A percentile compares a stretch with the other conserved stretches of the same genome.
phyloP scores from a whole-genome alignment of 2,888 invertebrate genomes.

The Agrenia bidenticulata region DNA sequence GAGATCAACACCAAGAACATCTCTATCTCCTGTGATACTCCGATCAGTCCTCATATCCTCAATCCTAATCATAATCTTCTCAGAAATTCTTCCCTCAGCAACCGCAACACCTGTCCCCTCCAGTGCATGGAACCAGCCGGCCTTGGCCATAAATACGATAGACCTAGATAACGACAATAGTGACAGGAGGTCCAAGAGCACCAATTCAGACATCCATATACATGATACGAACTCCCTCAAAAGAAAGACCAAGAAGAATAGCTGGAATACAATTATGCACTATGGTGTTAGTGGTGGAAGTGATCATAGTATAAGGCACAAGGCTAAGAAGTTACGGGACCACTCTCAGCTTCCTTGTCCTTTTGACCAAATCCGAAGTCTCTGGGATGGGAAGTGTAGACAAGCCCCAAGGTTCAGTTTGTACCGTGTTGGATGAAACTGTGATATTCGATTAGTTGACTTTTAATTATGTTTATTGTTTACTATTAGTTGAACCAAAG shows the following conservation, averaged over 20 bases:
- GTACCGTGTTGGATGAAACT: conserved; percentile 40
- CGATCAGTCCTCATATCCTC: no score
- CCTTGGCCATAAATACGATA: conserved; percentile 29
- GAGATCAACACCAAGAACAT: no score
- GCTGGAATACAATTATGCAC: conserved; percentile 6
- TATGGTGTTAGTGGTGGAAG: conserved; percentile 5
- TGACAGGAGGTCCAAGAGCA: not conserved
- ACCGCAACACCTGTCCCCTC: conserved; percentile 26
- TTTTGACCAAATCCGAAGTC: conserved; percentile 37
- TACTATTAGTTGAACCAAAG: no score
- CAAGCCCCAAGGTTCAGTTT: conserved; percentile 44
- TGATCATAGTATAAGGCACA: conserved; percentile 20
- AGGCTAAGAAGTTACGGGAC: conserved; percentile 20
- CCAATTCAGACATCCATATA: no score
- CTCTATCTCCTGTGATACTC: no score
- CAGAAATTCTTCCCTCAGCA: not conserved
- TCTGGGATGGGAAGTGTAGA: conserved; percentile 41
- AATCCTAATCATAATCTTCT: no score
- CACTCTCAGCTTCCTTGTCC: conserved; percentile 35
- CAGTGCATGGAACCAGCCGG: conserved; percentile 43
- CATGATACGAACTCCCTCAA: not conserved
- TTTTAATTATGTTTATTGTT: no score
- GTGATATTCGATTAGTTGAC: no score
- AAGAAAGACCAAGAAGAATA: conserved; percentile 2
- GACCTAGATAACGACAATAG: conserved; percentile 16